Evolutionary conservation across 2,888 invertebrate genomes (phyloP), one percentile per base, ranked within the genome.

Genomic region (Platypus cylindrus): DNA sequence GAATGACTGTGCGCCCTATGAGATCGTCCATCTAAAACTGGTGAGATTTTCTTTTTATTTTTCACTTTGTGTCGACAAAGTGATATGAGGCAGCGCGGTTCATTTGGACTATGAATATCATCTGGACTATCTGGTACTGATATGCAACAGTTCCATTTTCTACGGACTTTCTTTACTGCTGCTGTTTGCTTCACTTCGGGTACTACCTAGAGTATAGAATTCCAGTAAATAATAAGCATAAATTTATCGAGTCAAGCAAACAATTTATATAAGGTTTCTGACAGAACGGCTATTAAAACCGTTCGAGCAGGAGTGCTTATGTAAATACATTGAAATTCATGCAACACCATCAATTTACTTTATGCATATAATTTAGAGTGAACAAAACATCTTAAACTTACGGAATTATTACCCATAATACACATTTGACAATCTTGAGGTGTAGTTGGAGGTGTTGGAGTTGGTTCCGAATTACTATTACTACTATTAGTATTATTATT

Each of bases 141-240:
- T 26, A 67, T 60, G 47, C 71, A 72, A 47, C 71, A 72, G 48
- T 70, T 71, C 71, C 71, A 72, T 59, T 67, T 69, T 46, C 65
- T 63, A 22, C 63, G 58, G 31, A 55, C 43, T 43, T 58, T 60
- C 28, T 54, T 55, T 32, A 44, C 49, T 30, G 34, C 47, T 27
- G 31, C 39, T 34, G n/a, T n/a, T n/a, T n/a, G n/a, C n/a, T 44
- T 47, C 3, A 38, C 32, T 32, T 55, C 56, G 3, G 50, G 50
- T 14, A 45, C 48, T 5, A 43, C 43, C 43, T 43, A 30, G 5
- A 34, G 17, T 18, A 9, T 24, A 25, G 5, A 25, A 5, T 25
- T 5, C 9, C 20, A 20, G 5, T 20, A n/a, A n/a, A n/a, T n/a
- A n/a, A n/a, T n/a, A n/a, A n/a, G n/a, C n/a, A n/a, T n/a, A n/a